phyloP scores from a whole-genome alignment of 37 sponge, comb jelly and placozoan genomes.

The Halisarca cf. caerulea region DNA sequence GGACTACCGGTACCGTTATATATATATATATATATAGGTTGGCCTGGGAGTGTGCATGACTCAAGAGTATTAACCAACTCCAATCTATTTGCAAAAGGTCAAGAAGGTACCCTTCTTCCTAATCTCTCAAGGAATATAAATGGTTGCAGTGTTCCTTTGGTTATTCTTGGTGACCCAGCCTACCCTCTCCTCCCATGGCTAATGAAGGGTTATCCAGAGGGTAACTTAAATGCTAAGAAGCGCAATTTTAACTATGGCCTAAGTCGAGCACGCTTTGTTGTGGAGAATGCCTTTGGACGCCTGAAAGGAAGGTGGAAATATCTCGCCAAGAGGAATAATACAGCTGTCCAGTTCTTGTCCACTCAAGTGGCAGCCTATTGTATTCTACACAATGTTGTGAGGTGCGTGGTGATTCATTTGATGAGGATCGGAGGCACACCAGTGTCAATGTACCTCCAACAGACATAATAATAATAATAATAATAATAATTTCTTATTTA shows the following conservation, averaged over 20 bases:
- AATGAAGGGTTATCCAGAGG: not conserved
- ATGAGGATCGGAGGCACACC: not conserved
- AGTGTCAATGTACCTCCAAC: not conserved
- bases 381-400: slow-evolving; percentile 27
- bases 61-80: slow-evolving; percentile 40
- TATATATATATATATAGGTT: not conserved
- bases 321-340: too few relatives aligned
- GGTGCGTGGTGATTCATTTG: slow-evolving; percentile 14
- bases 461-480: too few relatives aligned
- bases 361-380: slow-evolving; percentile 7
- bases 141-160: slow-evolving; percentile 24
- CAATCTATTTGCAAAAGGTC: slow-evolving; percentile 12
- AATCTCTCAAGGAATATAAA: not conserved
- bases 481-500: too few relatives aligned
- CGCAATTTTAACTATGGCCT: not conserved
- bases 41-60: slow-evolving; percentile 29
- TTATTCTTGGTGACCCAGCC: too few relatives aligned
- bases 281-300: too few relatives aligned
- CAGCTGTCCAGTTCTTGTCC: not conserved
- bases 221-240: not conserved
- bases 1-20: slow-evolving; percentile 6
- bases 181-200: not conserved
- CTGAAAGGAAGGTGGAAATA: too few relatives aligned
- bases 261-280: too few relatives aligned
- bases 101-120: slow-evolving; percentile 32